phyloP scores from a whole-genome alignment of 2,888 invertebrate species.

The Chorisops tibialis region DNA sequence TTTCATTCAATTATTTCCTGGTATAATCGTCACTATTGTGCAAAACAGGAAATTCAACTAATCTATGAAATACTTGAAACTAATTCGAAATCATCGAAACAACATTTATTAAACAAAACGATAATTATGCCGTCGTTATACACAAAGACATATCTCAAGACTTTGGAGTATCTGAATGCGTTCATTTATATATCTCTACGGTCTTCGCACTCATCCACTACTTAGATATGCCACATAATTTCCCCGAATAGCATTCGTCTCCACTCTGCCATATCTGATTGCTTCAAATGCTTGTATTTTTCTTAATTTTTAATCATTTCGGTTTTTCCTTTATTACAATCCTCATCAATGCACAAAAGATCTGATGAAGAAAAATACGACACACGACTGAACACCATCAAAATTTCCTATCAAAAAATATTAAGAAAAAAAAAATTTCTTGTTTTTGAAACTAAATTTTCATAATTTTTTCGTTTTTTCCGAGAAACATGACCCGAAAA shows the following conservation, averaged over 20 bases:
- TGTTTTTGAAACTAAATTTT: too few species aligned
- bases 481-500: too few species aligned
- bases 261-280: too few species aligned
- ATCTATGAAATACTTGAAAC: conserved; percentile 30
- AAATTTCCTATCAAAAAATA: too few species aligned
- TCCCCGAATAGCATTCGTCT: neutral
- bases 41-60: conserved; percentile 32
- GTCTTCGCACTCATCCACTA: conserved; percentile 20
- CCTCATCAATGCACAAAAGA: too few species aligned
- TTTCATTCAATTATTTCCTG: too few species aligned
- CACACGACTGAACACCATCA: too few species aligned
- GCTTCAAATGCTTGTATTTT: neutral
- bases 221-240: conserved; percentile 28
- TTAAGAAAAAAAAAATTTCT: too few species aligned
- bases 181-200: neutral
- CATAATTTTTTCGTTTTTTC: too few species aligned
- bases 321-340: too few species aligned
- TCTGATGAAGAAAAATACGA: too few species aligned
- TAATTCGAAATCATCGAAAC: conserved; percentile 22
- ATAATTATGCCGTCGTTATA: neutral
- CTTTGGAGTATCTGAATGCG: neutral
- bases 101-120: conserved; percentile 10
- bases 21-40: neutral
- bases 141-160: conserved; percentile 13
- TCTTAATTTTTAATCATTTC: too few species aligned